Base-by-base conservation (phyloP, 2,113 vertebrate species). In the Microcebus ravelobensis region DNA sequence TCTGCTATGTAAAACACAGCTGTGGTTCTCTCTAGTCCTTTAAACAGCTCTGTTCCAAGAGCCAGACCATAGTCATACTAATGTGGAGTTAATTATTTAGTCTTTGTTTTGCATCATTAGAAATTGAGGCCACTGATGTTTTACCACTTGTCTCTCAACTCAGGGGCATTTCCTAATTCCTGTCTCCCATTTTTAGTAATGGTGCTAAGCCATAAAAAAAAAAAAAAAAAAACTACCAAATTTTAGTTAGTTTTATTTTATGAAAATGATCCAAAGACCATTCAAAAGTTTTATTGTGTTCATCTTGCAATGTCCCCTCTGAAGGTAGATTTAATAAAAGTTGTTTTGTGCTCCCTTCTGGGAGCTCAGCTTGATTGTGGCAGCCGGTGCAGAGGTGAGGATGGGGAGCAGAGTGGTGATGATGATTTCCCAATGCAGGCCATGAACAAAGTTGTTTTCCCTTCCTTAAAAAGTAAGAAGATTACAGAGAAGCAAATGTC, bases 391-490 rank as follows among this genome's bases (percentile, higher is more conserved):
- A 9, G 12, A 34, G 20, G 52, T n/a, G 9, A 55, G 50, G 31
- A 6, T n/a, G 27, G 11, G 11, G 59, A 61, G 15, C 25, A 61
- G 2, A 36, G 45, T 83, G 61, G 90, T 29, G 27, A 83, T 42
- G 34, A 59, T 98, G 34, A 96, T 98, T 98, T 88, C 90, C 87
- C 95, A 96, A 80, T 90, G 96, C 80, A 67, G 71, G 92, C 31
- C 61, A 74, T 12, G 10, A 42, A 76, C 0, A 80, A 39, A n/a
- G 3, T n/a, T 76, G 6, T 36, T 61, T 76, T 6, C 15, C 81
- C 5, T 52, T 90, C 1, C 11, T 55, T n/a, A 27, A 65, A 86
- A 90, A 94, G 7, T 4, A 57, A 88, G 39, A 88, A 67, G 13
- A 82, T 21, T 94, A 50, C 59, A 79, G 34, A 94, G 31, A 84